Evolutionary conservation across 2,113 vertebrate genomes (phyloP).

Genomic region (Tetrax tetrax): DNA sequence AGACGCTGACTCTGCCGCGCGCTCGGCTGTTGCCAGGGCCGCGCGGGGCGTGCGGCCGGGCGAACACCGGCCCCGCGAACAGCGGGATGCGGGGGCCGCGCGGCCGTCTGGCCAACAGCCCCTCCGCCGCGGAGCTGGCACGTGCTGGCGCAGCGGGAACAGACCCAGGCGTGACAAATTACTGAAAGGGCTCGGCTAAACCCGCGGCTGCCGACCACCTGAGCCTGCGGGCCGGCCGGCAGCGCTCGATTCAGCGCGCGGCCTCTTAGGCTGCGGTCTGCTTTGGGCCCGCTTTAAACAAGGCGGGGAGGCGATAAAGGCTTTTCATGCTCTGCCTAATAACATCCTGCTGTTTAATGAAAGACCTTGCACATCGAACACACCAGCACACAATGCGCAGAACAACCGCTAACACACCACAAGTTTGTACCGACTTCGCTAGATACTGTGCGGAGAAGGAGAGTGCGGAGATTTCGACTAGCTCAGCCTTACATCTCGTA

Average conservation of each 20-base stretch:
- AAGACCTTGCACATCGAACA: conserved; percentile 9
- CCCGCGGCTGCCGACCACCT: conserved; percentile 89
- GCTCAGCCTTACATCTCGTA: background rate
- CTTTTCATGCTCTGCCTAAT: conserved; percentile 55
- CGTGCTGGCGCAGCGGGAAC: conserved; percentile 93
- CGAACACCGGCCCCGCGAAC: conserved; percentile 69
- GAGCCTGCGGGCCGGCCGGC: conserved; percentile 81
- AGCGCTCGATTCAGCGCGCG: conserved; percentile 63
- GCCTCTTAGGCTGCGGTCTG: conserved; percentile 53
- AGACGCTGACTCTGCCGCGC: conserved; percentile 79
- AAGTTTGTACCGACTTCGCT: background rate
- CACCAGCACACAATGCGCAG: background rate
- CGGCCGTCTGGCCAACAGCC: conserved; percentile 85
- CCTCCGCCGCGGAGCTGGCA: conserved; percentile 85
- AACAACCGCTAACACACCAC: conserved; percentile 1
- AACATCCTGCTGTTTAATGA: conserved; percentile 65
- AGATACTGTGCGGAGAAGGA: background rate
- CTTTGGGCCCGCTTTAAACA: conserved; percentile 52
- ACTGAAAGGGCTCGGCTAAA: conserved; percentile 88
- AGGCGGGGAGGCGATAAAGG: conserved; percentile 49
- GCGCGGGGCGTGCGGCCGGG: conserved; percentile 65
- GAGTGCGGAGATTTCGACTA: background rate
- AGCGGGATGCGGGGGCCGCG: conserved; percentile 83
- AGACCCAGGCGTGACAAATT: conserved; percentile 91
- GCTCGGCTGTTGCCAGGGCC: conserved; percentile 81